Conservation (phyloP, 1,140 invertebrate genomes). For the Papilio dardanus region DNA sequence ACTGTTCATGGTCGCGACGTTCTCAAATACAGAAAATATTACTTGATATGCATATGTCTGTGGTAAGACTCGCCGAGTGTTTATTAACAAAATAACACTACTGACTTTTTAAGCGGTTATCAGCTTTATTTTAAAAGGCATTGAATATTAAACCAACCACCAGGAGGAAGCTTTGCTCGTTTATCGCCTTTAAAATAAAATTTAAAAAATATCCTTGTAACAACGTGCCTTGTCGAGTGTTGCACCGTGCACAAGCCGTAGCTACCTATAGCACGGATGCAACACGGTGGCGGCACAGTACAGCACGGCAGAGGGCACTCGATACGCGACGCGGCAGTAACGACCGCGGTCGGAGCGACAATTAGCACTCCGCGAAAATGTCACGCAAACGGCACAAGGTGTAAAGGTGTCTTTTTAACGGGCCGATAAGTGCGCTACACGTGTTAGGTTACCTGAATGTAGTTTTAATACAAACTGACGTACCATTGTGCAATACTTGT, state of each 20-base stretch:
- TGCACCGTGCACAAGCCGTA: neutral
- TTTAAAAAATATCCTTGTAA: constrained; percentile 54
- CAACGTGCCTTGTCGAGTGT: neutral
- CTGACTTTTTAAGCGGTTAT: too few relatives aligned
- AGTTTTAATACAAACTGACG: neutral
- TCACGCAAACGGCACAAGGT: constrained; percentile 60
- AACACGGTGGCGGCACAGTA: neutral
- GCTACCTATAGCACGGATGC: neutral
- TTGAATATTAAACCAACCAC: neutral
- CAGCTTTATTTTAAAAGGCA: neutral
- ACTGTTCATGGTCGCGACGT: constrained; percentile 21
- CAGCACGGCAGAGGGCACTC: constrained; percentile 52
- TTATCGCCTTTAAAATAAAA: neutral
- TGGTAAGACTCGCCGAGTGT: neutral
- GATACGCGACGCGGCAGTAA: constrained; percentile 59
- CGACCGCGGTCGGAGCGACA: constrained; percentile 59
- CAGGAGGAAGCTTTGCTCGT: neutral
- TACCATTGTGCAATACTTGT: neutral
- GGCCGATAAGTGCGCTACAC: neutral
- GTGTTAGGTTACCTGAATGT: neutral
- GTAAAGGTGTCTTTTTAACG: constrained; percentile 13
- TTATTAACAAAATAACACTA: too few relatives aligned
- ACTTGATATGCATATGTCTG: neutral
- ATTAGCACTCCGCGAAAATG: constrained; percentile 70
- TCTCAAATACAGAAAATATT: neutral